Percentiles rank a stretch among this genome's conserved stretches.
Evolutionary conservation across 2,888 invertebrate genomes (phyloP).

Genomic region (Acutogordius australiensis): DNA sequence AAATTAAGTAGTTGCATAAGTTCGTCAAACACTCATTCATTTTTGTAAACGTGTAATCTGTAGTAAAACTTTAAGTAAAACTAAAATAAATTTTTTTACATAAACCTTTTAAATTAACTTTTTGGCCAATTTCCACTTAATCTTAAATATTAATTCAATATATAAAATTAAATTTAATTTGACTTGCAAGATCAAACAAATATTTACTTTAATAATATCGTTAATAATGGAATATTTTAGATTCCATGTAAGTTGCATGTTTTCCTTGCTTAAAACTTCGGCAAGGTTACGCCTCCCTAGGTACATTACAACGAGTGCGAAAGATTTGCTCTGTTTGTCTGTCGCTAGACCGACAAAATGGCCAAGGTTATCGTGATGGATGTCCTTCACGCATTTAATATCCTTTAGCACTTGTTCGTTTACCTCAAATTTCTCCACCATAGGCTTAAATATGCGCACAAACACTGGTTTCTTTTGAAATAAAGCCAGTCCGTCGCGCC

Average conservation of each 20-base stretch:
- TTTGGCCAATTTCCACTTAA: no score
- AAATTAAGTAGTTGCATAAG: no score
- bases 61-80: no score
- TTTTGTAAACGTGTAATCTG: no score
- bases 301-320: background rate
- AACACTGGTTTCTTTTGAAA: background rate
- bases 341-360: background rate
- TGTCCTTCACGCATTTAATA: background rate
- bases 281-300: background rate
- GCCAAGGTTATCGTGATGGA: background rate
- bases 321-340: background rate
- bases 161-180: no score
- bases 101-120: no score
- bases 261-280: background rate
- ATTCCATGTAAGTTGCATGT: background rate
- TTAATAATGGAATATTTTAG: conserved; percentile 8
- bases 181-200: no score
- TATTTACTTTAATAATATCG: conserved; percentile 4
- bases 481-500: no score
- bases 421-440: background rate
- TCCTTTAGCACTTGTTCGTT: background rate
- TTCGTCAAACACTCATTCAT: no score
- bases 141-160: no score
- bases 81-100: no score
- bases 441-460: background rate